Evolutionary conservation across 37 sponge, comb jelly and placozoan species (phyloP).

Genomic region (Oopsacas minuta): DNA sequence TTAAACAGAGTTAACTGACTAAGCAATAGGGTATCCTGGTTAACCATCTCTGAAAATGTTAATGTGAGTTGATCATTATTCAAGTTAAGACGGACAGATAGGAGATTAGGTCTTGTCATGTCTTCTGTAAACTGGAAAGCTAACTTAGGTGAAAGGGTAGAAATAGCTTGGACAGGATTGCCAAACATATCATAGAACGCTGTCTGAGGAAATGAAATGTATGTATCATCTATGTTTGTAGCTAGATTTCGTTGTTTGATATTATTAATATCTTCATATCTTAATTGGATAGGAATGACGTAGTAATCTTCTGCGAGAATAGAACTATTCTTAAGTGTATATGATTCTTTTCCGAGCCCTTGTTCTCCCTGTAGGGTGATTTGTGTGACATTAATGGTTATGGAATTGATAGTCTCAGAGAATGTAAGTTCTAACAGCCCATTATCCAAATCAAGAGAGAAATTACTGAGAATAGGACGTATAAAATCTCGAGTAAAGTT

Average conservation of each 20-base stretch:
- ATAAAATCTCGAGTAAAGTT: conserved; percentile 43
- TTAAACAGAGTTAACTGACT: neutral
- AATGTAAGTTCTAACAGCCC: conserved; percentile 47
- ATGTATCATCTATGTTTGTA: conserved; percentile 26
- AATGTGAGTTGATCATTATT: conserved; percentile 45
- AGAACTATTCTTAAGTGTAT: conserved; percentile 35
- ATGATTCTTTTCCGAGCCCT: neutral
- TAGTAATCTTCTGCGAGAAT: conserved; percentile 36
- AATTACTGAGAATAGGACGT: conserved; percentile 29
- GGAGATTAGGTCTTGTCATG: conserved; percentile 48
- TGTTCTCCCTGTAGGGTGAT: conserved; percentile 50
- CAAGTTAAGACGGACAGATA: conserved; percentile 49
- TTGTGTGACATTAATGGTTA: conserved; percentile 29
- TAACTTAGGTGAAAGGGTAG: conserved; percentile 15
- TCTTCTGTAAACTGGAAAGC: conserved; percentile 40
- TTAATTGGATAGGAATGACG: conserved; percentile 48
- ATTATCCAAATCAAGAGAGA: conserved; percentile 43
- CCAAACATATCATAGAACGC: conserved; percentile 55
- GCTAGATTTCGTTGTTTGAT: conserved; percentile 40
- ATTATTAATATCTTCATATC: conserved; percentile 41
- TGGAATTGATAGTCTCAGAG: conserved; percentile 51
- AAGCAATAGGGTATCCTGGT: conserved; percentile 23
- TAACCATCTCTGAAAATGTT: conserved; percentile 70
- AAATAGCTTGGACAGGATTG: conserved; percentile 38
- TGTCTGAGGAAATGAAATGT: conserved; percentile 23